These are phyloP conservation scores for Alosa alosa DNA, from an alignment of 2,113 vertebrate species.

Conservation along the genomic window DNA sequence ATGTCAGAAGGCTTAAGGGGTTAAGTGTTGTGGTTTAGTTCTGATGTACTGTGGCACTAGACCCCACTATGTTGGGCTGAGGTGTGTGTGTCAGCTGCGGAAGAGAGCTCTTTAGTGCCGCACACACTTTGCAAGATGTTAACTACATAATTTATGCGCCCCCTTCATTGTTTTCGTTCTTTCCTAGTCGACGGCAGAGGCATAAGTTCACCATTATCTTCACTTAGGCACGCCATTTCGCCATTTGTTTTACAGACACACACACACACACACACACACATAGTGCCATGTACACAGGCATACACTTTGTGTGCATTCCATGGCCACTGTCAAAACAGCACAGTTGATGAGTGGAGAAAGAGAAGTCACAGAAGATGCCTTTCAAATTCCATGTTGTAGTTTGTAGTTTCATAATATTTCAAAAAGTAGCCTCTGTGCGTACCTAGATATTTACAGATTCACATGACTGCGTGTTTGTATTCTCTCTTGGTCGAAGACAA, in stretches of 20 bases:
- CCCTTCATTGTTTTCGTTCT: background rate
- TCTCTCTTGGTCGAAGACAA: background rate
- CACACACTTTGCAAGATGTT: constrained; percentile 5
- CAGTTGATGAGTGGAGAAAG: background rate
- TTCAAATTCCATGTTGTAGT: background rate
- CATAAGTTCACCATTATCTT: background rate
- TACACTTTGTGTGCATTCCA: background rate
- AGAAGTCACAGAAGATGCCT: background rate
- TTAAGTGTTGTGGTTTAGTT: background rate
- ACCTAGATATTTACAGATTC: background rate
- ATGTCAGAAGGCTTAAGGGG: background rate
- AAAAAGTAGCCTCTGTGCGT: background rate
- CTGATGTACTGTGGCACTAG: background rate
- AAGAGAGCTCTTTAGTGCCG: background rate
- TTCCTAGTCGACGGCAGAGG: background rate
- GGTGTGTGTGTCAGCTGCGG: background rate
- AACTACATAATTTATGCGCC: background rate
- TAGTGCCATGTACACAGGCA: background rate
- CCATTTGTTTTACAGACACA: background rate
- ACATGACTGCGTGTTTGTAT: background rate
- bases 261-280: background rate
- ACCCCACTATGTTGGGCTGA: background rate
- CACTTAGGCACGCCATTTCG: background rate
- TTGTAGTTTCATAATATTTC: background rate
- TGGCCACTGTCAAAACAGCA: background rate